Percentiles rank a stretch among this genome's conserved stretches.
Evolutionary conservation across 2,113 vertebrate species (phyloP).

Genomic region (Barnardius zonarius): DNA sequence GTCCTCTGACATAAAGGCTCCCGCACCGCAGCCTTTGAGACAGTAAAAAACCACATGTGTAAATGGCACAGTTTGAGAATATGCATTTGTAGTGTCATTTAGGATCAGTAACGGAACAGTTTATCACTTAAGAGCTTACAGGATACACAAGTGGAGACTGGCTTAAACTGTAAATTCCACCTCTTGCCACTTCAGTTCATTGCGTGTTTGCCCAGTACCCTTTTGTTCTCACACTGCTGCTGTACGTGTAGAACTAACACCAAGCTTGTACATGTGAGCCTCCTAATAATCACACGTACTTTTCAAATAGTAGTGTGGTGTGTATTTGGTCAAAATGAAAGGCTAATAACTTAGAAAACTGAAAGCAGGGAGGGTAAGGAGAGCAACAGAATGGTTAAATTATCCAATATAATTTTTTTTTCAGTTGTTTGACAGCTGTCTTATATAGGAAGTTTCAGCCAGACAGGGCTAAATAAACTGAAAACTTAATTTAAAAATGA

Average conservation of each 20-base stretch:
- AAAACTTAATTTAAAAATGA: slow-evolving; percentile 4
- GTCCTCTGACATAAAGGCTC: background rate
- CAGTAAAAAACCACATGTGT: accelerated
- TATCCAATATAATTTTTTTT: background rate
- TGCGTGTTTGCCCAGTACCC: background rate
- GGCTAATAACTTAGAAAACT: background rate
- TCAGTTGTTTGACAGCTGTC: background rate
- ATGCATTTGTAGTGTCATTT: background rate
- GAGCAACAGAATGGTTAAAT: background rate
- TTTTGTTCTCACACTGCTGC: background rate
- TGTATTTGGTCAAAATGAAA: background rate
- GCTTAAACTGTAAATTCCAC: background rate
- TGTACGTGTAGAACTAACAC: background rate
- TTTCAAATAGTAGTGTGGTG: background rate
- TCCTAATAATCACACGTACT: background rate
- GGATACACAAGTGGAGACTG: background rate
- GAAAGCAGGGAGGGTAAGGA: background rate
- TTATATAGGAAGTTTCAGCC: background rate
- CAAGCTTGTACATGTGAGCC: accelerated
- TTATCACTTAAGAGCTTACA: background rate
- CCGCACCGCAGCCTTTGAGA: too few relatives aligned
- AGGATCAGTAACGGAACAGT: background rate
- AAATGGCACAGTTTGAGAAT: accelerated
- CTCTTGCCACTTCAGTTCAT: background rate
- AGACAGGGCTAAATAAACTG: background rate